Conservation (phyloP, 2,113 vertebrate species). For the Campylomormyrus tamandua region DNA sequence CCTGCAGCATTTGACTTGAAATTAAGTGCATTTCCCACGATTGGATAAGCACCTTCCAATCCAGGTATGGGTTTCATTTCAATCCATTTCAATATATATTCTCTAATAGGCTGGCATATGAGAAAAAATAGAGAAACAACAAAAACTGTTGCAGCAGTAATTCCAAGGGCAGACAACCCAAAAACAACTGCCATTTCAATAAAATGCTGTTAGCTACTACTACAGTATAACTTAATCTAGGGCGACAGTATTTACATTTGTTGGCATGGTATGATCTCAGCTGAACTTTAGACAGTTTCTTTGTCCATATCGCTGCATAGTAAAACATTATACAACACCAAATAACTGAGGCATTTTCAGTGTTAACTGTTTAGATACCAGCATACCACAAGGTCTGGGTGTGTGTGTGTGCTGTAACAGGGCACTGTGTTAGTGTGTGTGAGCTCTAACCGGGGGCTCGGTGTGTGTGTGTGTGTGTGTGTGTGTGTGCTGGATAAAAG, state of each 20-base stretch:
- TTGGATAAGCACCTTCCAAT: constrained; percentile 31
- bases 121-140: neutral
- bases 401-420: too few species aligned
- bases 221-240: neutral
- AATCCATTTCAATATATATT: constrained; percentile 37
- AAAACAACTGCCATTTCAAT: neutral
- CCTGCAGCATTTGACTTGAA: constrained; percentile 40
- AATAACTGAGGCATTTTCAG: neutral
- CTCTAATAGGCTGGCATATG: neutral
- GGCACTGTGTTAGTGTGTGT: too few species aligned
- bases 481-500: too few species aligned
- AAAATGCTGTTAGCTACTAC: neutral
- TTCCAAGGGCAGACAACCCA: neutral
- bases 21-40: constrained; percentile 42
- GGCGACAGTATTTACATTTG: neutral
- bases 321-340: constrained; percentile 5
- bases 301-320: neutral
- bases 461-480: too few species aligned
- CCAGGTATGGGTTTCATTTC: constrained; percentile 43
- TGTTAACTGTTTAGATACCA: neutral
- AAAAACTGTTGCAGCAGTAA: neutral
- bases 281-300: constrained; percentile 6
- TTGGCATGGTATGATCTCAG: neutral
- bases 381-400: neutral
- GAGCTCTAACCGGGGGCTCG: too few species aligned